A percentile compares a stretch with the other conserved stretches of the same genome.
phyloP scores from a whole-genome alignment of 2,797 vertebrate species.

The Trachops cirrhosus region DNA sequence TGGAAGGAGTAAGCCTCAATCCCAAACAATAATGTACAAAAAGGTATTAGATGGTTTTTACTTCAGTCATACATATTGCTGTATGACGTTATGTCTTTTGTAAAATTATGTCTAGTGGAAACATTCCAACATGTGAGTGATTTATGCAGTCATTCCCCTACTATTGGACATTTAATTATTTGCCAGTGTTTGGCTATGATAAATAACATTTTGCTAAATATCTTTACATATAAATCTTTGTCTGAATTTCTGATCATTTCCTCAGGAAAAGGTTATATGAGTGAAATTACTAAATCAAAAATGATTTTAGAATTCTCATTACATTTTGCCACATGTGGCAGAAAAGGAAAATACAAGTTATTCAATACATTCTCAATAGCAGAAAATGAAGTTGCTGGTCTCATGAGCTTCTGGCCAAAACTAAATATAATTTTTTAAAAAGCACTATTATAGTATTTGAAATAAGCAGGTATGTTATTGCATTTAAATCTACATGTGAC shows the following conservation, averaged over 20 bases:
- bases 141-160: constrained; percentile 20
- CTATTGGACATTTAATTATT: constrained; percentile 51
- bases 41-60: neutral
- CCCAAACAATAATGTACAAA: neutral
- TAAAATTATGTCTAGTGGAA: constrained; percentile 21
- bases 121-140: neutral
- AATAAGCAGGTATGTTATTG: neutral
- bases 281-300: constrained; percentile 43
- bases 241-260: constrained; percentile 53
- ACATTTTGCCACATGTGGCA: neutral
- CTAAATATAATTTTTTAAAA: neutral
- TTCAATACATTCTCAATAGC: neutral
- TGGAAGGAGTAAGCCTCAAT: neutral
- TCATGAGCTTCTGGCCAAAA: neutral
- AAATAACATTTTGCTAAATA: constrained; percentile 34
- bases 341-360: neutral
- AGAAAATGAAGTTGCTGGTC: neutral
- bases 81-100: neutral
- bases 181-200: constrained; percentile 24
- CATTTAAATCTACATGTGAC: constrained; percentile 23
- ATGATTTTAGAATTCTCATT: constrained; percentile 23
- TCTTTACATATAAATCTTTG: constrained; percentile 35
- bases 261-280: constrained; percentile 36
- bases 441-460: neutral
- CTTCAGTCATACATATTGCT: neutral